Conservation (phyloP, 2,797 vertebrate species). For the Babyrousa celebensis region DNA sequence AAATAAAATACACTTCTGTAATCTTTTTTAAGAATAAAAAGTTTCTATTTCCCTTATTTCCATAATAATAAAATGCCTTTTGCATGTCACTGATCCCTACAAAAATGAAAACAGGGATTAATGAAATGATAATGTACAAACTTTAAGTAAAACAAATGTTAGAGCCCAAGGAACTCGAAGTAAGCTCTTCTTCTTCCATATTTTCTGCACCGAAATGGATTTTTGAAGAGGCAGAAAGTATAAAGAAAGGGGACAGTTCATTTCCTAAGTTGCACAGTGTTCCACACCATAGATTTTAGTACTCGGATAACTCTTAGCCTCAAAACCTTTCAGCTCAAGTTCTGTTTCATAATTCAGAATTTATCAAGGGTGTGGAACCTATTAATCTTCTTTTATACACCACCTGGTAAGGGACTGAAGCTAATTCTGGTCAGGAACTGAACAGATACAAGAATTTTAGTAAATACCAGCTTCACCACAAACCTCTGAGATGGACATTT, state of each 20-base stretch:
- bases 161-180: background rate
- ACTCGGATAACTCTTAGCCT: background rate
- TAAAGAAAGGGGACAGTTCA: background rate
- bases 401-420: constrained; percentile 34
- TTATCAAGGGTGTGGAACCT: background rate
- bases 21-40: background rate
- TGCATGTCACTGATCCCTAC: constrained; percentile 15
- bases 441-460: constrained; percentile 43
- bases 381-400: constrained; percentile 26
- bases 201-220: constrained; percentile 1
- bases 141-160: constrained; percentile 24
- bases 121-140: constrained; percentile 61
- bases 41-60: background rate
- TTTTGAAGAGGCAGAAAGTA: background rate
- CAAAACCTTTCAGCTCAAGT: constrained; percentile 19
- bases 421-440: background rate
- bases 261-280: background rate
- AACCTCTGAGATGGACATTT: background rate
- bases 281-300: background rate
- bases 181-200: background rate
- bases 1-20: constrained; percentile 43
- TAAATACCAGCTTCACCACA: background rate
- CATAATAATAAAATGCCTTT: constrained; percentile 55
- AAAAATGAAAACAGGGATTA: constrained; percentile 64
- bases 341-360: constrained; percentile 12